Percentiles rank a stretch among this genome's conserved stretches.
Evolutionary conservation across 2,888 invertebrate species (phyloP).

Genomic region (Acrocera orbiculus): DNA sequence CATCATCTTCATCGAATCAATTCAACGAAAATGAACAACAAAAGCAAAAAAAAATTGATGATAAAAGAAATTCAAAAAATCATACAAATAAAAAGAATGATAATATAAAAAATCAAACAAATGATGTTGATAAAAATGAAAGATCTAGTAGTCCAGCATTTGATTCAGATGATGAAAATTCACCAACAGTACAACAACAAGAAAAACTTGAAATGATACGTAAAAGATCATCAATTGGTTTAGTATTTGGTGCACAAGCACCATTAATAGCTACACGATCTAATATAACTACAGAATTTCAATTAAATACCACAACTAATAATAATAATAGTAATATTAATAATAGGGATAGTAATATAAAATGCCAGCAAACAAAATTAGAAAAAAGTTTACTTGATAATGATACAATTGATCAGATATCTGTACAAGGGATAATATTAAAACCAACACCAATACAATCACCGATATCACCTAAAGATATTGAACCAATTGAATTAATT

Average conservation of each 20-base stretch:
- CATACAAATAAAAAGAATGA: slow-evolving; percentile 35
- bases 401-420: slow-evolving; percentile 9
- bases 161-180: slow-evolving; percentile 85
- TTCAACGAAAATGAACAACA: slow-evolving; percentile 12
- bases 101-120: slow-evolving; percentile 37
- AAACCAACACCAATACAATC: slow-evolving; percentile 16
- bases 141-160: slow-evolving; percentile 86
- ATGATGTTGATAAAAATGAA: slow-evolving; percentile 52
- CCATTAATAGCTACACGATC: slow-evolving; percentile 27
- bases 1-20: slow-evolving; percentile 18
- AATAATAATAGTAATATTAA: slow-evolving; percentile 2
- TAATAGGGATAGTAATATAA: slow-evolving; percentile 23
- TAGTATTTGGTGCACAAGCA: slow-evolving; percentile 30
- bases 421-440: slow-evolving; percentile 15
- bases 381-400: slow-evolving; percentile 2
- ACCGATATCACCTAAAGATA: slow-evolving; percentile 16
- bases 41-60: slow-evolving; percentile 8
- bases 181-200: slow-evolving; percentile 33
- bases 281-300: too few species aligned
- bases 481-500: slow-evolving; percentile 27
- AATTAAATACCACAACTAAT: too few species aligned
- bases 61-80: slow-evolving; percentile 19
- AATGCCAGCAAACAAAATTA: slow-evolving; percentile 17
- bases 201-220: slow-evolving; percentile 22
- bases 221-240: slow-evolving; percentile 30